Evolutionary conservation across 2,113 vertebrate genomes (phyloP).

Genomic region (Bubo bubo): DNA sequence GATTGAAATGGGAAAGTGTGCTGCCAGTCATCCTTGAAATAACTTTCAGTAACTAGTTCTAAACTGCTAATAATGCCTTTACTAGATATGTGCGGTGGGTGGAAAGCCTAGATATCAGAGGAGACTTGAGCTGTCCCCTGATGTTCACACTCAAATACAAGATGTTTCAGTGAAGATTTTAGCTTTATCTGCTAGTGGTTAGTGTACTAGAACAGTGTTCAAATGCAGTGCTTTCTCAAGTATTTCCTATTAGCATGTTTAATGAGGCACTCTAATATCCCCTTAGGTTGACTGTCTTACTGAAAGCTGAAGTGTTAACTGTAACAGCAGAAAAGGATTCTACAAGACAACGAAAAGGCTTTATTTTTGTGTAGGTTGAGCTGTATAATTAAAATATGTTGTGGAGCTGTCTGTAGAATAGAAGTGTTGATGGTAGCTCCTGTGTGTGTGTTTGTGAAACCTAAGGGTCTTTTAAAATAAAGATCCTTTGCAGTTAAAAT

Average conservation of each 20-base stretch:
- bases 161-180: not conserved
- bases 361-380: not conserved
- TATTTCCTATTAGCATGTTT: conserved; percentile 7
- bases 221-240: not conserved
- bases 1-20: not conserved
- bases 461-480: not conserved
- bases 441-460: not conserved
- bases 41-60: not conserved
- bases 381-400: not conserved
- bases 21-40: not conserved
- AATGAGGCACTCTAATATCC: not conserved
- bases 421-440: not conserved
- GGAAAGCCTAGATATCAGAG: not conserved
- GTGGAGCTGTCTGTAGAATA: not conserved
- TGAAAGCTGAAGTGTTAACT: conserved; percentile 12
- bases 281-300: not conserved
- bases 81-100: not conserved
- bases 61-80: not conserved
- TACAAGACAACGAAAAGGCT: not conserved
- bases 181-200: not conserved
- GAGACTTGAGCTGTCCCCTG: not conserved
- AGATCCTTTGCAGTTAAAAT: not conserved
- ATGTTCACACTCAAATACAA: not conserved
- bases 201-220: not conserved
- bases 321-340: not conserved